Conservation (phyloP, 2,113 vertebrate genomes). For the Rissa tridactyla region DNA sequence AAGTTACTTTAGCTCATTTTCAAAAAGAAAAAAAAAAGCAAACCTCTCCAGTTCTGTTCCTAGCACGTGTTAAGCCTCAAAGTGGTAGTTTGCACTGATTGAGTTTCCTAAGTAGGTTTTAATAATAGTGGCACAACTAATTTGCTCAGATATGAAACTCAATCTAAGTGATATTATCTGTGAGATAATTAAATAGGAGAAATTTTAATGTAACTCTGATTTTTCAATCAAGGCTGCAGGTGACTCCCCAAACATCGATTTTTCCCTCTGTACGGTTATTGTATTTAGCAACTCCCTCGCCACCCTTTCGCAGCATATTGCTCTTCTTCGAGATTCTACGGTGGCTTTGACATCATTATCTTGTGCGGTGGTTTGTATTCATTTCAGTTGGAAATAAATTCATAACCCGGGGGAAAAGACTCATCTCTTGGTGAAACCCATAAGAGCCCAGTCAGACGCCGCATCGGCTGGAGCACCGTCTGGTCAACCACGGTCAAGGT, state of each 20-base stretch:
- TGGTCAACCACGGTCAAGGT: fast-evolving
- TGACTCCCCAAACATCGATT: slow-evolving; percentile 23
- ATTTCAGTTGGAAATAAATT: background rate
- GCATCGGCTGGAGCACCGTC: too few relatives aligned
- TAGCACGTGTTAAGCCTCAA: background rate
- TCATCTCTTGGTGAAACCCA: background rate
- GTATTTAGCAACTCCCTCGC: slow-evolving; percentile 34
- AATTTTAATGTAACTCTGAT: slow-evolving; percentile 34
- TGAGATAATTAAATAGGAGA: slow-evolving; percentile 47
- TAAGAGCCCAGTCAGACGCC: background rate
- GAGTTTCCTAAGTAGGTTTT: slow-evolving; percentile 62
- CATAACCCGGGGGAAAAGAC: background rate
- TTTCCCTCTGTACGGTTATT: background rate
- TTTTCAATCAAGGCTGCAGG: slow-evolving; percentile 46
- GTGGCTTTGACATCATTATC: background rate
- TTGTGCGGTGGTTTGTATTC: background rate
- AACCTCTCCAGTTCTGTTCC: background rate
- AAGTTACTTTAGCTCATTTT: background rate
- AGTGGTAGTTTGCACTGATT: slow-evolving; percentile 30
- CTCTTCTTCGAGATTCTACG: background rate
- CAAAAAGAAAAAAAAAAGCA: background rate
- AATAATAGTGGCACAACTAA: slow-evolving; percentile 55
- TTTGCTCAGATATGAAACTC: slow-evolving; percentile 59
- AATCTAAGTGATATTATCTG: slow-evolving; percentile 31
- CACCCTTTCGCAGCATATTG: background rate